Percentiles rank a stretch among this genome's conserved stretches.
phyloP scores from a whole-genome alignment of 2,797 vertebrate genomes.

The Sebastes nivosus region DNA sequence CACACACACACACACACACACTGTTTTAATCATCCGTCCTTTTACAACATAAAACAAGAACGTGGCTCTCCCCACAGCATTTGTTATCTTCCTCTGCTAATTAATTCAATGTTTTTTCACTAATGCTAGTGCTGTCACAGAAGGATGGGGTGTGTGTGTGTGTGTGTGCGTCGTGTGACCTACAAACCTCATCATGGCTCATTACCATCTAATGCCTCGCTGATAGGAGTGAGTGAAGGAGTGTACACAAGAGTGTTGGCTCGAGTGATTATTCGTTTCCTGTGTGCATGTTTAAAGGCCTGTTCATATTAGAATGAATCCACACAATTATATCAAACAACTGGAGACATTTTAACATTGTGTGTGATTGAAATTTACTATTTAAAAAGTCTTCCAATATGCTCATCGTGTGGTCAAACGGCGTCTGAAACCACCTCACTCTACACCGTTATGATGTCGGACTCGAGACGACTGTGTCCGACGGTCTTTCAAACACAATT shows the following conservation, averaged over 20 bases:
- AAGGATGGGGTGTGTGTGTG: conserved; percentile 10
- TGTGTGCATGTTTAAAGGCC: neutral
- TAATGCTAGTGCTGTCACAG: conserved; percentile 42
- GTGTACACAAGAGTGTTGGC: neutral
- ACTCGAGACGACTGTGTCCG: neutral
- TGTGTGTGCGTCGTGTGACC: conserved; percentile 12
- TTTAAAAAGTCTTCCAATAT: neutral
- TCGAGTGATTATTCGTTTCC: neutral
- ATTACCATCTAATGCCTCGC: conserved; percentile 39
- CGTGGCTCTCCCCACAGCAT: conserved; percentile 27
- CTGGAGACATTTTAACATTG: neutral
- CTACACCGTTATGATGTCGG: neutral
- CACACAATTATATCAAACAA: neutral
- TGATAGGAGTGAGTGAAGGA: conserved; percentile 5
- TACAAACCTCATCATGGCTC: conserved; percentile 52
- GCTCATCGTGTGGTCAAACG: neutral
- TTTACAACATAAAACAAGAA: conserved; percentile 5
- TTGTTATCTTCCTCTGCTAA: conserved; percentile 50
- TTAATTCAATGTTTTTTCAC: conserved; percentile 37
- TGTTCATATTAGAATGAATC: neutral
- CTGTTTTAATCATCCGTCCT: conserved; percentile 42
- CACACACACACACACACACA: conserved; percentile 1
- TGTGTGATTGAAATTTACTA: neutral
- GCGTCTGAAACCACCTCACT: neutral
- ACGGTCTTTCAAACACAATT: neutral